Evolutionary conservation across 2,888 invertebrate species (phyloP), one percentile per base, ranked within the genome.

Genomic region (Cantharis rufa): DNA sequence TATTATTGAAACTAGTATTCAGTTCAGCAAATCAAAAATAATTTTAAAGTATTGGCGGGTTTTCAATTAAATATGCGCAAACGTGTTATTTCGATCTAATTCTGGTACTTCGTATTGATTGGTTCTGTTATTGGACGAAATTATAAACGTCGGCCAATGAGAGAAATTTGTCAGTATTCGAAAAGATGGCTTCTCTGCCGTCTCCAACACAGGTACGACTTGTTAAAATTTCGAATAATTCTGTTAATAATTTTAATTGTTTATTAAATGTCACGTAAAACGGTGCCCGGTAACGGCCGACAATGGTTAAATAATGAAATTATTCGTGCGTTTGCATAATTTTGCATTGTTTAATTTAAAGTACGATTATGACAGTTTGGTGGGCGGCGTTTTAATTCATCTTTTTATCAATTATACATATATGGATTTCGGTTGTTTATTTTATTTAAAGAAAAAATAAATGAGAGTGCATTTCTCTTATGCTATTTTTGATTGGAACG

Each of bases 151-250:
- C 76, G 77, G 82, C 86, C 86, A 86, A 86, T 86, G 78, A 84
- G 82, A 78, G 78, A 78, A 78, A 76, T 81, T 72, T 75, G 84
- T 84, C 75, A 87, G 85, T 87, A 88, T 88, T 82, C 87, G 86
- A 87, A 92, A 94, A 93, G 90, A 94, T 94, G 94, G 94, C 94
- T 91, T 92, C 94, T 89, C 91, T 94, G 93, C 94, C 94, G 90
- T 94, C 94, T 91, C 94, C 94, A 90, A 93, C 93, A 89, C 94
- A 94, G 94, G 94, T 94, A 93, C 90, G 89, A 84, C 81, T 79
- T 71, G 82, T 82, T 85, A 85, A 84, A 80, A 83, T 84, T 83
- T 80, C 80, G 82, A 76, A 81, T 76, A 82, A 80, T 82, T 81
- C 80, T 78, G 72, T 78, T 77, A 81, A 80, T 82, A 78, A 76